A percentile compares a stretch with the other conserved stretches of the same genome.
These are phyloP conservation scores for Ceramica pisi DNA, from an alignment of 2,888 invertebrate genomes.

Conservation along the genomic window DNA sequence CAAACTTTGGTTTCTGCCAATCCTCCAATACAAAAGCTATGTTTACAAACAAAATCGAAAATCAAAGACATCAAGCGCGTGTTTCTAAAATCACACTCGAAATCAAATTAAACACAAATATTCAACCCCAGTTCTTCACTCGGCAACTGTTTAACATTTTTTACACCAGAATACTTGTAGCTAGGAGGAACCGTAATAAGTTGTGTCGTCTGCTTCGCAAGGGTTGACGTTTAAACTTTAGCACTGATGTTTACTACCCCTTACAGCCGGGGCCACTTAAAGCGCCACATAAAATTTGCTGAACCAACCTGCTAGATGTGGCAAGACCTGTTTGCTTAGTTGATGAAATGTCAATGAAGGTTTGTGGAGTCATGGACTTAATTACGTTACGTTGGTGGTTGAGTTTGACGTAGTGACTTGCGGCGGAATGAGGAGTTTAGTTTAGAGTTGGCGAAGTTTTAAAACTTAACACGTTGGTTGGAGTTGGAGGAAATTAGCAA, in stretches of 20 bases:
- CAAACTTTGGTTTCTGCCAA: not conserved
- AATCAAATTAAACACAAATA: slow-evolving; percentile 28
- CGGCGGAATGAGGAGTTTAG: not conserved
- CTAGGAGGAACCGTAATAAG: slow-evolving; percentile 82
- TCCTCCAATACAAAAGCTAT: not conserved
- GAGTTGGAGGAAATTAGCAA: not conserved
- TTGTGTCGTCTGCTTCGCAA: slow-evolving; percentile 77
- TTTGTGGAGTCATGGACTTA: slow-evolving; percentile 59
- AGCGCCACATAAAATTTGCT: slow-evolving; percentile 78
- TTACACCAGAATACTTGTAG: slow-evolving; percentile 75
- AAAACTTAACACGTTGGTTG: not conserved
- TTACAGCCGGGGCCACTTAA: slow-evolving; percentile 80
- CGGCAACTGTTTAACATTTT: slow-evolving; percentile 51
- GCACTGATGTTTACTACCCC: slow-evolving; percentile 83
- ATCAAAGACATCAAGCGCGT: not conserved
- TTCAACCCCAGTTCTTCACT: slow-evolving; percentile 16
- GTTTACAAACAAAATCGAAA: not conserved
- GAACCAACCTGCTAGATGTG: slow-evolving; percentile 74
- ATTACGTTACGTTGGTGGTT: slow-evolving; percentile 51
- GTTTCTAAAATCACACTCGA: not conserved
- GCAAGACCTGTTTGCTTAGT: slow-evolving; percentile 50
- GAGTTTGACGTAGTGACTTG: slow-evolving; percentile 35
- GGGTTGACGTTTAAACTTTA: slow-evolving; percentile 87
- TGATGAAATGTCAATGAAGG: slow-evolving; percentile 62
- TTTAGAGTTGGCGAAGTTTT: slow-evolving; percentile 14